These are phyloP conservation scores for Micromys minutus DNA, from an alignment of 2,113 vertebrate genomes.

Conservation along the genomic window DNA sequence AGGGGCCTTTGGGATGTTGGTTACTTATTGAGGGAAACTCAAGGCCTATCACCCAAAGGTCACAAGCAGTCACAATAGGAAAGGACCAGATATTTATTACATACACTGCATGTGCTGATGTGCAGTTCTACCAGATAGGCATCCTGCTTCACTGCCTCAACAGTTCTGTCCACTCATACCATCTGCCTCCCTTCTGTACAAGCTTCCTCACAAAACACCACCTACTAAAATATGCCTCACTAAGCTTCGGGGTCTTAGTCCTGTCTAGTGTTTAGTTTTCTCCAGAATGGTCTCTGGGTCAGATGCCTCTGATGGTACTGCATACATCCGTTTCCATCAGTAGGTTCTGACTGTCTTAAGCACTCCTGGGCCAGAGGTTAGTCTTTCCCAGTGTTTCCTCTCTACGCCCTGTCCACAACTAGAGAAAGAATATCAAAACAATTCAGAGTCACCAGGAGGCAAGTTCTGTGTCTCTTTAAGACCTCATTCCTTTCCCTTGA, in stretches of 20 bases:
- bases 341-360: slow-evolving; percentile 32
- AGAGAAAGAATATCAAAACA: not conserved
- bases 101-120: not conserved
- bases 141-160: not conserved
- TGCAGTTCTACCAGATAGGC: not conserved
- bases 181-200: not conserved
- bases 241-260: not conserved
- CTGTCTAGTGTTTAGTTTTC: not conserved
- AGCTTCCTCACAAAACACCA: not conserved
- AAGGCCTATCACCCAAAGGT: not conserved
- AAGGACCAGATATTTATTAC: not conserved
- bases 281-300: not conserved
- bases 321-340: not conserved
- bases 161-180: not conserved
- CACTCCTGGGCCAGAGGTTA: not conserved
- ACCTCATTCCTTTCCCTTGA: not conserved
- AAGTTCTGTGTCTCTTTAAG: not conserved
- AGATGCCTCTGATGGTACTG: not conserved
- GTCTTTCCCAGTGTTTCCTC: not conserved
- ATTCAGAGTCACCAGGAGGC: not conserved
- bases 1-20: not conserved
- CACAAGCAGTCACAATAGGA: not conserved
- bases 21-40: not conserved
- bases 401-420: not conserved
- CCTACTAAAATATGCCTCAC: not conserved